Conservation (phyloP, 2,797 vertebrate species). For the Sarcoramphus papa region DNA sequence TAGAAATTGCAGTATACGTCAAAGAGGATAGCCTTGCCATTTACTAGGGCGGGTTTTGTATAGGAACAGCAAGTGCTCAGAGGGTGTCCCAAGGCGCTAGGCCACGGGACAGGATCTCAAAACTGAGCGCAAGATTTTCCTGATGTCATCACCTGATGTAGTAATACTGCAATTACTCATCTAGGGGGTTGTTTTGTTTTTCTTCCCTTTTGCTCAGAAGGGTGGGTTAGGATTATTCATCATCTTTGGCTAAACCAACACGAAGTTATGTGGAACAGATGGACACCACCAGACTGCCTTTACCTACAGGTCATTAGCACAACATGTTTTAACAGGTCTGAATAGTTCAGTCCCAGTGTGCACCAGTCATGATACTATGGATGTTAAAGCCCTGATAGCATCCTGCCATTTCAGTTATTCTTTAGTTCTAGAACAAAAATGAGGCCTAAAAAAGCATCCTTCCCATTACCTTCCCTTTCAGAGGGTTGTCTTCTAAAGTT, state of each 20-base stretch:
- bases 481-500: neutral
- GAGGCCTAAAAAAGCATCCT: neutral
- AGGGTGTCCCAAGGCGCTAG: neutral
- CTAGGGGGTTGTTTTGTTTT: neutral
- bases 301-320: neutral
- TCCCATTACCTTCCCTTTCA: neutral
- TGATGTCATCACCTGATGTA: neutral
- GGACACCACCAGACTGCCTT: neutral
- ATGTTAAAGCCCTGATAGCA: neutral
- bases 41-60: neutral
- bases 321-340: neutral
- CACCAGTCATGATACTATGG: neutral
- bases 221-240: neutral
- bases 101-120: neutral
- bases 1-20: neutral
- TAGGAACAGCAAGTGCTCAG: neutral
- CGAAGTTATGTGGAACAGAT: neutral
- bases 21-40: neutral
- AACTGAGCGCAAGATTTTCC: neutral
- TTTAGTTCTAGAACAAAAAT: neutral
- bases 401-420: neutral
- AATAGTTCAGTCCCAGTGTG: neutral
- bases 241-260: neutral
- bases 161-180: neutral
- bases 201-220: constrained; percentile 24